Percentiles rank a stretch among this genome's conserved stretches.
These are phyloP conservation scores for Notamacropus eugenii DNA, from an alignment of 2,797 vertebrate genomes.

Conservation along the genomic window DNA sequence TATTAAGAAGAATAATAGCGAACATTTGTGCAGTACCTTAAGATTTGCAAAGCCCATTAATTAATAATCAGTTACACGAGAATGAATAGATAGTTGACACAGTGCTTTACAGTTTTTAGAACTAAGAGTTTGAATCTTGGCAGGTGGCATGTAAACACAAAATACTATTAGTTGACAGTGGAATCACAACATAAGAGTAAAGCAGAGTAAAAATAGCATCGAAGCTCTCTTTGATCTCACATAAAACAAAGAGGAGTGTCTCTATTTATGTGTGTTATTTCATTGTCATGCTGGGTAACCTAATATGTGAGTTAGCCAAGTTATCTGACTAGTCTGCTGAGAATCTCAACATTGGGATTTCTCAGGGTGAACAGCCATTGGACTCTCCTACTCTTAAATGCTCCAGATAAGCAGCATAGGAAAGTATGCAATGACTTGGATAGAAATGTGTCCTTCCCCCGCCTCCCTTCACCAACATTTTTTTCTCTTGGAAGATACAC, in stretches of 20 bases:
- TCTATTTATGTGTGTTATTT: neutral
- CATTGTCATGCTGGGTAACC: neutral
- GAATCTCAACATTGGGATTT: conserved; percentile 31
- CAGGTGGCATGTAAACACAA: neutral
- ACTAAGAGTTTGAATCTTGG: neutral
- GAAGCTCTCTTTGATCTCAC: conserved; percentile 17
- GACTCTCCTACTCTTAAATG: neutral
- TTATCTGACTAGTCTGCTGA: neutral
- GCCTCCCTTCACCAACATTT: conserved; percentile 1
- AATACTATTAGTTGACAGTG: conserved; percentile 8
- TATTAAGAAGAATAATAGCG: neutral
- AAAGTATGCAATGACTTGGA: neutral
- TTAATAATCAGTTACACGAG: neutral
- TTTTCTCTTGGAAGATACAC: neutral
- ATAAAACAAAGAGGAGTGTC: neutral
- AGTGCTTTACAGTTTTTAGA: neutral
- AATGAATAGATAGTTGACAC: neutral
- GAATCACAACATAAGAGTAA: neutral
- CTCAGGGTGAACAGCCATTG: conserved; percentile 1
- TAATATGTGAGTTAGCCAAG: conserved; percentile 18
- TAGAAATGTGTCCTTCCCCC: neutral
- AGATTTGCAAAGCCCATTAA: neutral
- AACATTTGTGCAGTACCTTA: neutral
- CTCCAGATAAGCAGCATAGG: neutral
- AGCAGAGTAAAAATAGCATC: neutral